Evolutionary conservation across 2,113 vertebrate species (phyloP), one percentile per base, ranked within the genome.

Genomic region (Pandion haliaetus): DNA sequence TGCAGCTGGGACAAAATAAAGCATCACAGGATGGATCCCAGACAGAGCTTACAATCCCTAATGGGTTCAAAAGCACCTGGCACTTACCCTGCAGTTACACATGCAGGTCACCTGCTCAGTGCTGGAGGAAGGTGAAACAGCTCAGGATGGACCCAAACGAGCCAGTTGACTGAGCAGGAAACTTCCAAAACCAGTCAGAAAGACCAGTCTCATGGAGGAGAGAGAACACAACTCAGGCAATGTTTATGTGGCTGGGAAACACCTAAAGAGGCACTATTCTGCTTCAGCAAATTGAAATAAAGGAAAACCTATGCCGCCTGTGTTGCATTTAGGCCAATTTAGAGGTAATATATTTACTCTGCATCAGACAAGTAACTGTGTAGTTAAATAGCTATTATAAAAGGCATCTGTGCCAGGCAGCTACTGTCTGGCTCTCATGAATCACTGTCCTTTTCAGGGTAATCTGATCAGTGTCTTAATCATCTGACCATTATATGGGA

Each of bases 51-150:
- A 18, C 17, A 40, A 5, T 32, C 45, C n/a, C 47, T 2, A 20
- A 4, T 5, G 5, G 47, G 38, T 38, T 45, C 44, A 14, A 32
- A 38, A 42, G 50, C 36, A 21, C 16, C 10, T 4, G 31, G 59
- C 10, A 23, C 62, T 67, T 18, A 5, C 8, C 18, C 65, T 24
- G 54, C 29, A 4, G 18, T 14, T 34, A 3, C 1, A 5, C 28
- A 3, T 0, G 5, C 9, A 5, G 36, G 58, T 36, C 6, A 9
- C 29, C 62, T 8, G n/a, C 23, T 6, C 8, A 0, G 38, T 11
- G 44, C 54, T 18, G 61, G 45, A 13, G 54, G 26, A 38, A 24
- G 59, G 52, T 7, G 26, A 13, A 34, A 7, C 44, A 31, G n/a
- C 54, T 55, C 55, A 18, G 65, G 21, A 17, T 6, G 63, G 55